A percentile compares a stretch with the other conserved stretches of the same genome.
Evolutionary conservation across 2,797 vertebrate species (phyloP).

Genomic region (Neosilurus mollespiculum): DNA sequence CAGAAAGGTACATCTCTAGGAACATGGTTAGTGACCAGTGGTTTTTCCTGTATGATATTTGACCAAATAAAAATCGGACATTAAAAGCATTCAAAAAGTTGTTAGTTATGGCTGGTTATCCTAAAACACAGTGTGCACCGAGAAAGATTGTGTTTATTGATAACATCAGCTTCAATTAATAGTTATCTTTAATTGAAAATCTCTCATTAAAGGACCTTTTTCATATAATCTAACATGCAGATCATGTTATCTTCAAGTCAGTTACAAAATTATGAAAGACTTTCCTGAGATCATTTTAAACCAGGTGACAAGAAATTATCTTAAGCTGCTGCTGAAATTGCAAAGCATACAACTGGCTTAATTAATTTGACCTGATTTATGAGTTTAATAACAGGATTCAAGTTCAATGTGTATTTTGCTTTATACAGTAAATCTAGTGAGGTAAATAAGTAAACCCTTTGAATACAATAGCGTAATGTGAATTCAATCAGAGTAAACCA

Average conservation of each 20-base stretch:
- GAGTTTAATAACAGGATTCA: conserved; percentile 10
- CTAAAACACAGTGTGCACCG: not conserved
- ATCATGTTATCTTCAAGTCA: not conserved
- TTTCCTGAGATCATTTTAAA: not conserved
- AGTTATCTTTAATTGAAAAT: not conserved
- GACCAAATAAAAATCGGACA: not conserved
- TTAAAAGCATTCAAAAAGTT: not conserved
- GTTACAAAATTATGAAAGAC: not conserved
- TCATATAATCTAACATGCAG: not conserved
- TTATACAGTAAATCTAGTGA: not conserved
- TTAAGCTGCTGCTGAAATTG: not conserved
- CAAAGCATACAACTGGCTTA: not conserved
- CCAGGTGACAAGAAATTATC: not conserved
- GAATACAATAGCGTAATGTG: not conserved
- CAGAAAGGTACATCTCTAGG: no score
- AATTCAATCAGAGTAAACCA: not conserved
- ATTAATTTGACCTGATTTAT: not conserved
- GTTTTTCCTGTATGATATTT: not conserved
- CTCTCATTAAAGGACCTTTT: not conserved
- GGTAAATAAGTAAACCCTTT: not conserved
- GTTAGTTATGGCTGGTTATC: not conserved
- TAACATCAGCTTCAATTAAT: not conserved
- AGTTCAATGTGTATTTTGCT: not conserved
- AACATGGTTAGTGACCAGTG: no score
- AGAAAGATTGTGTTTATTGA: conserved; percentile 2